Base-by-base conservation (phyloP, 92 coral and sea anemone genomes). In the Paragorgia papillata region DNA sequence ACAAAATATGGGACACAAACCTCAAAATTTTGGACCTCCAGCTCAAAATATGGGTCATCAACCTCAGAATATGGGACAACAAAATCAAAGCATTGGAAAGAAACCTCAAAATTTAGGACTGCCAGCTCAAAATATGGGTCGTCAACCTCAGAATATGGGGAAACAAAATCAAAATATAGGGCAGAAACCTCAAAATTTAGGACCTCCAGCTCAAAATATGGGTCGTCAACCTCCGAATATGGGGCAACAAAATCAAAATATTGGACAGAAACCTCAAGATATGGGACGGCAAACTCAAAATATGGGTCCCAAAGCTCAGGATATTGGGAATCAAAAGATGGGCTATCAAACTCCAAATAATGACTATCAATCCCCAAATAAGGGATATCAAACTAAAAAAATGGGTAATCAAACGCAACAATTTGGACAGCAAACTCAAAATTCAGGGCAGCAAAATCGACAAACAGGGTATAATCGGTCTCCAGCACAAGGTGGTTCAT, bases 381-480 rank as follows among this genome's bases (percentile, higher is more conserved):
- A 12, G 12, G 43, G 43, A 37, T 12, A 37, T 4, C 43, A 37
- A 37, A 37, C 43, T 4, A 5, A 37, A 37, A 37, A 37, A 4
- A 37, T 37, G 43, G 43, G 43, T 37, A 5, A 37, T 4, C 43
- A 37, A 37, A 4, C 43, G 5, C 43, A 37, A 12, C 12, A 2
- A 6, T 7, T 46, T 46, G n/a, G n/a, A 46, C 17, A 43, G 24
- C 57, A 67, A 44, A 67, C 15, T 35, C 66, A 26, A 17, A 9
- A 28, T 25, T 12, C 13, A 9, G 28, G 39, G 5, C 33, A 60
- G 9, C 35, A 60, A 18, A 60, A 41, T 67, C 51, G 34, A 33
- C 69, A 63, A 63, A 3, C 48, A 17, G 50, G 49, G 1, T 60
- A 37, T 35, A 65, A 21, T 50, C 71, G 37, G 68, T 21, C 68